Conservation (phyloP, 92 coral and sea anemone genomes). For the Porites lobata region DNA sequence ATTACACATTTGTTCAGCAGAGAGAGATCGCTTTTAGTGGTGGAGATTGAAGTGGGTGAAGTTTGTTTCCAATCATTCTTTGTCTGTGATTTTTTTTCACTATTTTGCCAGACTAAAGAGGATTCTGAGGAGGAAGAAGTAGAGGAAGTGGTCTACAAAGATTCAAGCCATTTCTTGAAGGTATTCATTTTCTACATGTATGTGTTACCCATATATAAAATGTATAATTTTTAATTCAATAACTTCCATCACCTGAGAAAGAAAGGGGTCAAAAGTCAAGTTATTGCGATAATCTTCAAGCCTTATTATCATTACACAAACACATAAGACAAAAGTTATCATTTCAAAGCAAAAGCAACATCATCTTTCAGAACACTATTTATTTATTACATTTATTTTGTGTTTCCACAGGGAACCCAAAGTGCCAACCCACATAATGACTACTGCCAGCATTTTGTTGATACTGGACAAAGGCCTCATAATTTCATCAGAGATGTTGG, state of each 20-base stretch:
- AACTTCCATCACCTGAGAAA: too few species aligned
- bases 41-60: not conserved
- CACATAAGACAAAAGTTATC: too few species aligned
- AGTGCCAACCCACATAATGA: constrained; percentile 99
- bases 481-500: constrained; percentile 99
- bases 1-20: too few species aligned
- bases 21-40: not conserved
- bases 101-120: constrained; percentile 69
- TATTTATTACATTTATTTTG: not conserved
- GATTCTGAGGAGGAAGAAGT: constrained; percentile 84
- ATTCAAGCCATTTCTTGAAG: constrained; percentile 98
- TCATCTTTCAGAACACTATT: not conserved
- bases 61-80: not conserved
- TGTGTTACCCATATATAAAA: too few species aligned
- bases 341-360: too few species aligned
- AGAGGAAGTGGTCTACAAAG: constrained; percentile 91
- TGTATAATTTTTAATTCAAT: too few species aligned
- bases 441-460: constrained; percentile 98
- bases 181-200: constrained; percentile 39
- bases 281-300: too few species aligned
- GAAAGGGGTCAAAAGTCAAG: too few species aligned
- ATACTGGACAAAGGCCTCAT: constrained; percentile 98
- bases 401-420: constrained; percentile 87
- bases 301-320: too few species aligned
- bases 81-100: not conserved